Evolutionary conservation across 2,797 vertebrate species (phyloP).

Genomic region (Psittacula echo): DNA sequence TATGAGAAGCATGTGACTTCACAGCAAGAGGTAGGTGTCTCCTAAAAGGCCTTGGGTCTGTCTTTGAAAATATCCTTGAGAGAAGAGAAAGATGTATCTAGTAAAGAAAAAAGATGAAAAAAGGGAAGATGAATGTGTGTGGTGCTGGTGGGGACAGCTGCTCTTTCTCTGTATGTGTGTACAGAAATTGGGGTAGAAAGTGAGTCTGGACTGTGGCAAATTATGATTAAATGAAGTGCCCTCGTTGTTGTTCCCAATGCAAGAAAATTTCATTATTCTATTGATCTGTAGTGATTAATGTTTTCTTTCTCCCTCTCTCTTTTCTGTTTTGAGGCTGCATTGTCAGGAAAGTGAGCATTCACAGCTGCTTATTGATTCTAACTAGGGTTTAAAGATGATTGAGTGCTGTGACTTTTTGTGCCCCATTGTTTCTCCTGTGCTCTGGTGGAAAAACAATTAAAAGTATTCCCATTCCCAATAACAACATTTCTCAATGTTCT

Average conservation of each 20-base stretch:
- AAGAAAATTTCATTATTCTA: conserved; percentile 27
- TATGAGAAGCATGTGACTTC: not conserved
- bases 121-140: not conserved
- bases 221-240: conserved; percentile 41
- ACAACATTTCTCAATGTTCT: conserved; percentile 9
- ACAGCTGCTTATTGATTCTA: conserved; percentile 53
- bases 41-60: not conserved
- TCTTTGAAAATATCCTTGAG: conserved; percentile 13
- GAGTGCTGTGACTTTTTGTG: conserved; percentile 46
- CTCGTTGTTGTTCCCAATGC: conserved; percentile 4
- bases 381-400: conserved; percentile 26
- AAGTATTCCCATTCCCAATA: conserved; percentile 10
- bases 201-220: conserved; percentile 30
- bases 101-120: not conserved
- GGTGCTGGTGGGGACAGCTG: not conserved
- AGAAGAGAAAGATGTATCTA: not conserved
- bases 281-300: conserved; percentile 13
- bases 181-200: not conserved
- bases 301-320: not conserved
- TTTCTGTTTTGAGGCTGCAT: not conserved
- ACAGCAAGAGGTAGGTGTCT: not conserved
- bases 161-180: not conserved
- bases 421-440: not conserved
- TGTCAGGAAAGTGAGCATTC: not conserved
- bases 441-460: conserved; percentile 51